A percentile compares a stretch with the other conserved stretches of the same genome.
phyloP scores from a whole-genome alignment of 2,888 invertebrate species.

The Drosophila atroscutellata region DNA sequence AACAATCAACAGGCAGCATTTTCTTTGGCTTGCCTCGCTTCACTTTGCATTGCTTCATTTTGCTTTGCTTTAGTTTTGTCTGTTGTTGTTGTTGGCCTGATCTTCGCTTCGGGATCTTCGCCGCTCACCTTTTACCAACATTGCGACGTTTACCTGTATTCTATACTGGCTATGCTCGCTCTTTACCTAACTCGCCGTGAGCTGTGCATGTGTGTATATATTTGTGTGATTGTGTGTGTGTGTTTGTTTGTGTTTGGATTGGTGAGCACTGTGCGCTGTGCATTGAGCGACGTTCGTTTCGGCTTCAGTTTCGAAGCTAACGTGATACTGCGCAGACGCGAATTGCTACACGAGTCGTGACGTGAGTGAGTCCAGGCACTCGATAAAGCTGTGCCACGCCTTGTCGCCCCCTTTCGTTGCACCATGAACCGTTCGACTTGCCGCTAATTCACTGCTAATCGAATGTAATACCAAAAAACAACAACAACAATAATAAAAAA shows the following conservation, averaged over 20 bases:
- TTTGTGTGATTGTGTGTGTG: constrained; percentile 18
- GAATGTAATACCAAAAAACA: constrained; percentile 47
- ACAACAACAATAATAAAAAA: constrained; percentile 23
- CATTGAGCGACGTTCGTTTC: constrained; percentile 38
- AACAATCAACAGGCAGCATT: constrained; percentile 53
- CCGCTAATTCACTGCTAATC: constrained; percentile 58
- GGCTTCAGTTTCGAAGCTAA: constrained; percentile 81
- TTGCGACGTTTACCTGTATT: constrained; percentile 66
- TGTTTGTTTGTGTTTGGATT: constrained; percentile 5
- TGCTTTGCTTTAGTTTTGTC: constrained; percentile 62
- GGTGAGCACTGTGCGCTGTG: constrained; percentile 21
- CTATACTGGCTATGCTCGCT: constrained; percentile 41
- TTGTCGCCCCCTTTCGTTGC: constrained; percentile 2
- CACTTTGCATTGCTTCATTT: constrained; percentile 35
- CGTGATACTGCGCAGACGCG: constrained; percentile 84
- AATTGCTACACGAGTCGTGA: constrained; percentile 28
- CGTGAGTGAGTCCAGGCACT: constrained; percentile 24
- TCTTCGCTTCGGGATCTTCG: constrained; percentile 64
- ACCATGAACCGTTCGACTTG: constrained; percentile 21
- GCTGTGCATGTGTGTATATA: constrained; percentile 8
- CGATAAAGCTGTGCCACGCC: constrained; percentile 32
- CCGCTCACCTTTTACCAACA: constrained; percentile 64
- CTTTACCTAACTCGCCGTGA: constrained; percentile 40
- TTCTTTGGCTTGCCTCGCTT: constrained; percentile 18
- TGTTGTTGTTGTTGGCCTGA: constrained; percentile 50